Conservation (phyloP, 1,140 invertebrate species). For the Drosophila virilis region DNA sequence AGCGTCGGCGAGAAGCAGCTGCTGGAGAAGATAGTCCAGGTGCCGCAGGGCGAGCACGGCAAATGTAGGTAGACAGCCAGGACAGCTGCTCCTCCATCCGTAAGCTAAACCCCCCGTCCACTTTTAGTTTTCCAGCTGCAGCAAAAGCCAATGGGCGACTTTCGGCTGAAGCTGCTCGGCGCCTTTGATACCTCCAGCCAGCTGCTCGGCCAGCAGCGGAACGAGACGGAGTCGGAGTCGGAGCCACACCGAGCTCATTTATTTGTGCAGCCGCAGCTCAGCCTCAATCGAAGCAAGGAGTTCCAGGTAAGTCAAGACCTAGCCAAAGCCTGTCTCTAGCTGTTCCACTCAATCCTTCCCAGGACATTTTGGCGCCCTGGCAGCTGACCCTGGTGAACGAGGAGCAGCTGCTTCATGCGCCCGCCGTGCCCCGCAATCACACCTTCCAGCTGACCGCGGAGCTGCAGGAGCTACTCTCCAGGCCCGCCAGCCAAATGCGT, state of each 20-base stretch:
- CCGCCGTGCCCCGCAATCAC: conserved; percentile 59
- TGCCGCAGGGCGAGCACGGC: conserved; percentile 61
- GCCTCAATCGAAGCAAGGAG: background rate
- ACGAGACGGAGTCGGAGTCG: conserved; percentile 32
- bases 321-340: background rate
- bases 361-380: conserved; percentile 73
- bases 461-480: conserved; percentile 35
- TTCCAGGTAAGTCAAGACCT: background rate
- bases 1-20: conserved; percentile 76
- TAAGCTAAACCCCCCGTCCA: background rate
- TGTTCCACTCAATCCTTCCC: no score
- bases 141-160: conserved; percentile 74
- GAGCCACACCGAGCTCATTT: conserved; percentile 46
- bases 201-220: conserved; percentile 21
- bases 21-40: conserved; percentile 72
- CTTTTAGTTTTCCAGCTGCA: conserved; percentile 61
- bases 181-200: conserved; percentile 55
- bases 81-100: accelerated
- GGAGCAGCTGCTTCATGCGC: conserved; percentile 50
- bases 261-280: conserved; percentile 72
- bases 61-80: conserved; percentile 55
- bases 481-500: conserved; percentile 43
- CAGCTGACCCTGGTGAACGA: conserved; percentile 53
- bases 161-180: conserved; percentile 65
- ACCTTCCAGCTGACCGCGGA: conserved; percentile 67